Evolutionary conservation across 1,140 invertebrate species (phyloP), one percentile per base, ranked within the genome.

Genomic region (Lepidurus couesii): DNA sequence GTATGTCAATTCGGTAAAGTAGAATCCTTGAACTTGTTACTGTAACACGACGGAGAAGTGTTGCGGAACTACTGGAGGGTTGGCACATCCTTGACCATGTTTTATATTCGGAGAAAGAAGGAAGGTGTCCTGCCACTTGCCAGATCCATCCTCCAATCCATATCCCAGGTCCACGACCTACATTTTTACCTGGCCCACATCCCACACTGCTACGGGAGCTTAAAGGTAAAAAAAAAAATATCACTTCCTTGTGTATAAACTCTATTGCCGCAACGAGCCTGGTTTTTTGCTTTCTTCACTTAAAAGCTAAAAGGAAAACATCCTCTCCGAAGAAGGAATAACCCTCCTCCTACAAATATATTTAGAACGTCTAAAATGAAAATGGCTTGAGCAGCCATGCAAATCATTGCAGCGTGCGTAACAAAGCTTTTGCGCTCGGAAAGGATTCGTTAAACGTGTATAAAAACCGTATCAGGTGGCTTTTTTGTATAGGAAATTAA

Each of bases 151-250:
- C 53, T 65, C 53, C 53, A 65, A 13, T 65, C 53, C 53, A 65
- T 65, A 65, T 65, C 53, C 53, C 53, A 21, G 34, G 53, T 65
- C 53, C 53, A 65, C 53, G 53, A 65, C 53, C 53, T 65, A 65
- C 53, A 65, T 65, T 65, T 16, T 16, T 65, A 65, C 53, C 53
- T 65, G 53, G 53, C 53, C 53, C 53, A 65, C 53, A 65, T 65
- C 53, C 13, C 21, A 13, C 21, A 65, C 53, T 21, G 16, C 34
- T 34, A 34, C 34, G 34, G 34, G 34, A 11, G 21, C 53, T 65
- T 65, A 21, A 16, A 65, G 53, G 53, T 21, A 65, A 1, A 34
- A 65, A 1, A 34, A 65, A 21, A 65, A 65, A 65, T 65, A 65
- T 65, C 53, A 65, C 53, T 65, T 65, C 53, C 53, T 65, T 16